Evolutionary conservation across 2,888 invertebrate genomes (phyloP).

Genomic region (Volucella inflata): DNA sequence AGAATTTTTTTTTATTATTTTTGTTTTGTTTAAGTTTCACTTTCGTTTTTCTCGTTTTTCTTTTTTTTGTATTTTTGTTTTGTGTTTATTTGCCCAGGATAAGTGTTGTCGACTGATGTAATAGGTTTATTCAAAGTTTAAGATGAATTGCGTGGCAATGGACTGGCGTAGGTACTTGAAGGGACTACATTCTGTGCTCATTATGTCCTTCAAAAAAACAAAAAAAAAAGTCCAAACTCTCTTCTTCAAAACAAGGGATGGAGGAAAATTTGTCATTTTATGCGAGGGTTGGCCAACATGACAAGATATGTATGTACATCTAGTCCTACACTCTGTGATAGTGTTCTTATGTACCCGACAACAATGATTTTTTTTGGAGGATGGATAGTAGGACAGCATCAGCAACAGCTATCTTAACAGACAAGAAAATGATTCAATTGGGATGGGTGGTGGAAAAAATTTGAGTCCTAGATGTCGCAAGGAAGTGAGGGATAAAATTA

Average conservation of each 20-base stretch:
- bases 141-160: constrained; percentile 20
- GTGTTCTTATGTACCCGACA: constrained; percentile 6
- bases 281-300: background rate
- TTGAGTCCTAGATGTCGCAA: constrained; percentile 22
- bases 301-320: background rate
- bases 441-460: background rate
- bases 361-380: background rate
- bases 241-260: background rate
- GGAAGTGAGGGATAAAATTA: constrained; percentile 24
- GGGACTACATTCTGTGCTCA: background rate
- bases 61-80: constrained; percentile 4
- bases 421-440: constrained; percentile 1
- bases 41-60: background rate
- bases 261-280: constrained; percentile 3
- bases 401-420: constrained; percentile 7
- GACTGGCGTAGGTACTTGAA: background rate
- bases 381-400: constrained; percentile 5
- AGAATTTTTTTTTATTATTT: too few species aligned
- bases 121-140: constrained; percentile 56
- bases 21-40: constrained; percentile 33
- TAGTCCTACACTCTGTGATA: background rate
- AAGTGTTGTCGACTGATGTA: constrained; percentile 44
- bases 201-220: background rate
- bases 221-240: background rate
- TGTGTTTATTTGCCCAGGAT: constrained; percentile 46